These are phyloP conservation scores for Mormoops blainvillei DNA, from an alignment of 2,113 vertebrate species.

Conservation along the genomic window DNA sequence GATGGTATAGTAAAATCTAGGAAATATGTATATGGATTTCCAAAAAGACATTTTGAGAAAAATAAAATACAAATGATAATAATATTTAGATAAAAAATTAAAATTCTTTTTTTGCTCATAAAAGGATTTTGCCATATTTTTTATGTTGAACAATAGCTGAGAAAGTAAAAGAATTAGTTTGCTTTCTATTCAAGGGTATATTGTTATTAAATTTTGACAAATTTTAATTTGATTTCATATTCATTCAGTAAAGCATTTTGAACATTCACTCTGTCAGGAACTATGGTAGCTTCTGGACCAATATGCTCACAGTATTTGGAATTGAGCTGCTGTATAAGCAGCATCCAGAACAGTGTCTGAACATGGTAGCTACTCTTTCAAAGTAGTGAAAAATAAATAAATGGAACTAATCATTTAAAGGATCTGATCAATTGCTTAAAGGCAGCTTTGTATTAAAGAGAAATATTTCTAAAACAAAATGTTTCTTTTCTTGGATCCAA, in stretches of 20 bases:
- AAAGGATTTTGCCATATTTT: not conserved
- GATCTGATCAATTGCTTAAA: not conserved
- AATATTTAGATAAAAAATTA: constrained; percentile 7
- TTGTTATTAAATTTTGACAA: not conserved
- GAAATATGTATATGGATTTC: not conserved
- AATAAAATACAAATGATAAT: not conserved
- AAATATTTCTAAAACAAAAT: not conserved
- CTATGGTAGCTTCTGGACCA: not conserved
- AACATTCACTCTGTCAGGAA: not conserved
- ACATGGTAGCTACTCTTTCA: not conserved
- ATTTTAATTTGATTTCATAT: not conserved
- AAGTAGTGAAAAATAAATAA: not conserved
- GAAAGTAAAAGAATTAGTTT: not conserved
- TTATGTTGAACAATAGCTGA: not conserved
- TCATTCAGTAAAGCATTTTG: not conserved
- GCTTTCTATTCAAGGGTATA: not conserved
- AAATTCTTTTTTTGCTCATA: not conserved
- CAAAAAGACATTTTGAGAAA: not conserved
- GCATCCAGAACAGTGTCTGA: not conserved
- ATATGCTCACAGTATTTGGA: not conserved
- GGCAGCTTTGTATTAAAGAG: not conserved
- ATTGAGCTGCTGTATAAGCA: not conserved
- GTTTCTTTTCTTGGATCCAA: not conserved
- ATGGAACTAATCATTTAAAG: not conserved
- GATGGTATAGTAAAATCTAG: not conserved